phyloP scores from a whole-genome alignment of 92 coral and sea anemone genomes.

The Chrysogorgia sp. region DNA sequence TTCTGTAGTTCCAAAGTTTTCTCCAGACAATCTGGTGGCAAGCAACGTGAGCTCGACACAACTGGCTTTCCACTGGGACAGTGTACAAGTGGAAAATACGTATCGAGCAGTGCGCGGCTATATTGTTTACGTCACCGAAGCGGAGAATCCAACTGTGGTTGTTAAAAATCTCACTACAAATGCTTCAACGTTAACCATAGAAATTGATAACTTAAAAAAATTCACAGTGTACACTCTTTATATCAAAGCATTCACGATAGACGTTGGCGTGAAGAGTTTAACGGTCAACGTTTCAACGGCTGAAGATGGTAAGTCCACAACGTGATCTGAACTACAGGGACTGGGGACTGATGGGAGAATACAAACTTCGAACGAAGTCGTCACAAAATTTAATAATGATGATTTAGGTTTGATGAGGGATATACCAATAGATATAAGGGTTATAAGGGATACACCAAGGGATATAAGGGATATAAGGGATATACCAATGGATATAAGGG shows the following conservation, averaged over 20 bases:
- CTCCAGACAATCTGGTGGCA: constrained; percentile 11
- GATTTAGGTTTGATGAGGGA: no score
- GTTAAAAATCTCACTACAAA: constrained; percentile 22
- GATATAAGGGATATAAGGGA: no score
- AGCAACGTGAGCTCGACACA: constrained; percentile 23
- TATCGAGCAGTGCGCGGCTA: constrained; percentile 10
- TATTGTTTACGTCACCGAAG: constrained; percentile 23
- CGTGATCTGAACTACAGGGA: no score
- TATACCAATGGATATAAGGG: no score
- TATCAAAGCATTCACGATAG: constrained; percentile 8
- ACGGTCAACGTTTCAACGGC: constrained; percentile 14
- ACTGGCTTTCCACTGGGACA: constrained; percentile 10
- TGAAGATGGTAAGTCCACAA: constrained; percentile 20
- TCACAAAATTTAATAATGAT: no score
- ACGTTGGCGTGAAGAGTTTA: constrained; percentile 19
- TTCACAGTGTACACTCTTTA: constrained; percentile 12
- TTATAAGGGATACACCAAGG: no score
- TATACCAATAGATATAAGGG: no score
- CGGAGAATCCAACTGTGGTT: neutral
- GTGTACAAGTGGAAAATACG: constrained; percentile 5
- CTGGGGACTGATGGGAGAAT: no score
- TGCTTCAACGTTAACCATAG: neutral
- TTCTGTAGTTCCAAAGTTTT: constrained; percentile 15
- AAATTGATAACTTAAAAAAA: constrained; percentile 9
- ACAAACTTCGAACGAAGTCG: no score